phyloP scores from a whole-genome alignment of 1,140 invertebrate genomes.

The Sitobion miscanthi region DNA sequence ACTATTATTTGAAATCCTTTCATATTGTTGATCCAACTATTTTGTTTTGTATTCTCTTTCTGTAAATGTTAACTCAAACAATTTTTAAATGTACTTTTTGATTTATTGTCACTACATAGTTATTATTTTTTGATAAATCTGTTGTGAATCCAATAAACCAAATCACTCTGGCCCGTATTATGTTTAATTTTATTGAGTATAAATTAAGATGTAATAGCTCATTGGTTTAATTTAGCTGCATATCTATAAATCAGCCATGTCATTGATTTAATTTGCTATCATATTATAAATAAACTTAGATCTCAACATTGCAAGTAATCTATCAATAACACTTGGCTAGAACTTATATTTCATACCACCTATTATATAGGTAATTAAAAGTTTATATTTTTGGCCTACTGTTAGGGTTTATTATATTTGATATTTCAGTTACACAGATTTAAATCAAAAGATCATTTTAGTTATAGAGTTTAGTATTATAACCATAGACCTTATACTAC shows the following conservation, averaged over 20 bases:
- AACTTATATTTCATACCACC: too few species aligned
- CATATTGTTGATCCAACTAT: conserved; percentile 21
- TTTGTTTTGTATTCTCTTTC: conserved; percentile 23
- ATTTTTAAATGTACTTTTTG: conserved; percentile 46
- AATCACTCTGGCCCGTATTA: background rate
- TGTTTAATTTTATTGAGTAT: conserved; percentile 4
- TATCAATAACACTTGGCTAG: too few species aligned
- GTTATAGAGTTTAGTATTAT: background rate
- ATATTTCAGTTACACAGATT: too few species aligned
- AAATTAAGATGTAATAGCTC: background rate
- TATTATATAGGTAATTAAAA: too few species aligned
- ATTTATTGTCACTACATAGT: conserved; percentile 53
- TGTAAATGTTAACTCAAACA: conserved; percentile 15
- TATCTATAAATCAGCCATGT: too few species aligned
- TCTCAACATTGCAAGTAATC: too few species aligned
- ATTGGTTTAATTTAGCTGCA: background rate
- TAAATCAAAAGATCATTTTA: too few species aligned
- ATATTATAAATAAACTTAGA: too few species aligned
- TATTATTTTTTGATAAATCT: conserved; percentile 48
- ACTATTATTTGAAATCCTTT: conserved; percentile 43
- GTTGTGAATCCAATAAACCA: conserved; percentile 53
- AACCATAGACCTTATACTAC: too few species aligned
- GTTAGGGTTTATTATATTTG: too few species aligned
- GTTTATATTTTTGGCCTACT: too few species aligned
- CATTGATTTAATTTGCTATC: too few species aligned